Base-by-base conservation (phyloP, 2,797 vertebrate species). In the Eurystomus glaucurus region DNA sequence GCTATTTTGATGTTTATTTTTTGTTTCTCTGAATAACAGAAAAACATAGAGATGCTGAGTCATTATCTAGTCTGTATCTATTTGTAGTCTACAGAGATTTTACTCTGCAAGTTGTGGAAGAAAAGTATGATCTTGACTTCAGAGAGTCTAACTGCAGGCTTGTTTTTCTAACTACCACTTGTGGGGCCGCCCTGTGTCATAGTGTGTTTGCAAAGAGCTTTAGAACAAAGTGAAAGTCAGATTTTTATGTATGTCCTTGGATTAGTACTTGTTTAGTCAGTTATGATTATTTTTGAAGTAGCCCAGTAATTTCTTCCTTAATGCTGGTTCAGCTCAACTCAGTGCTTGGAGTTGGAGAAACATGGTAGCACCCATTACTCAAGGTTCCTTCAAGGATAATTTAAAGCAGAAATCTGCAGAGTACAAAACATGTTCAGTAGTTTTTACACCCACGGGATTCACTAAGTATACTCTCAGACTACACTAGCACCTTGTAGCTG, bases 321-420 rank as follows among this genome's bases (percentile, higher is more conserved):
- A 26, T 68, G 19, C 46, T 81, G 19, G 6, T 62, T 84, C 66
- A 77, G 48, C 20, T 68, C 41, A 77, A 23, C 18, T 50, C 2
- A 2, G 20, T 35, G n/a, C 28, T 90, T 83, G 33, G 35, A 76
- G 31, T 7, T 71, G 77, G 69, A 88, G 23, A 82, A 85, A 69
- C 17, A 8, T n/a, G 12, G 33, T 61, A 70, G 69, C 31, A 51
- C 11, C 35, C 60, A 29, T 54, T n/a, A 66, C 71, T 60, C 43
- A 82, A 35, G 65, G 20, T 39, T 94, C 46, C 54, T 92, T 90
- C 35, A 88, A 79, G 62, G 39, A 87, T 84, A 48, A 55, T 83
- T 93, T 80, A 91, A 69, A 86, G 58, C 39, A 89, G 76, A 91
- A 90, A 60, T 72, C 62, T 87, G 31, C 58, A 31, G 72, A 91